Evolutionary conservation across 2,888 invertebrate genomes (phyloP), one percentile per base, ranked within the genome.

Genomic region (Odontomyia ornata): DNA sequence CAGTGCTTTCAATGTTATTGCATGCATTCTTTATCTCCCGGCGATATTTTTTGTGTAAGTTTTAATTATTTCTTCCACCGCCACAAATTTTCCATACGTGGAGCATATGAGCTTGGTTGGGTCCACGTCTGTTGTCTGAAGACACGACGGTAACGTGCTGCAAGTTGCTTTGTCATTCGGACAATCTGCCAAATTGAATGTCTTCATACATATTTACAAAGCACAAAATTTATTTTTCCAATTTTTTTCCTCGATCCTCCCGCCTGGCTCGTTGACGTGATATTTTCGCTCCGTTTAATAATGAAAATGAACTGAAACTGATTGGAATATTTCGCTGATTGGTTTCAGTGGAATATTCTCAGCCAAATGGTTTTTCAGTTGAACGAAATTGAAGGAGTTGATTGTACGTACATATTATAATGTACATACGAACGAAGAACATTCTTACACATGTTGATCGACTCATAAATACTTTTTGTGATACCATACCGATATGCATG

Each of bases 321-420:
- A 71, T 71, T 71, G 71, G 71, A n/a, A 47, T 71, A 52, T 71
- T 71, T 64, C 46, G 47, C 52, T 71, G 71, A 52, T 71, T 71
- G 71, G 52, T 47, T 47, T 52, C 67, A n/a, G 46, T 30, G 15
- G 46, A 52, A 52, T 15, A 52, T 18, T 18, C 60, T 11, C 23
- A 60, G 18, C 60, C 15, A 60, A 25, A 60, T 60, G 60, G 25
- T 5, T 36, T n/a, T 25, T 60, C 60, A 25, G 25, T 13, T 11
- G 13, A 5, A 15, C 30, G n/a, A 30, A 5, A 23, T 28, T 25
- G 25, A 64, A 28, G 64, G 30, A 64, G 30, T 21, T n/a, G 64
- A 15, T 36, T 5, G 5, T 15, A 28, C 64, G 60, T 7, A 9
- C 7, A 36, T 36, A 9, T 36, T 36, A 36, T 15, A 18, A 52